A percentile compares a stretch with the other conserved stretches of the same genome.
These are phyloP conservation scores for Hypanus sabinus DNA, from an alignment of 2,113 vertebrate species.

Conservation along the genomic window DNA sequence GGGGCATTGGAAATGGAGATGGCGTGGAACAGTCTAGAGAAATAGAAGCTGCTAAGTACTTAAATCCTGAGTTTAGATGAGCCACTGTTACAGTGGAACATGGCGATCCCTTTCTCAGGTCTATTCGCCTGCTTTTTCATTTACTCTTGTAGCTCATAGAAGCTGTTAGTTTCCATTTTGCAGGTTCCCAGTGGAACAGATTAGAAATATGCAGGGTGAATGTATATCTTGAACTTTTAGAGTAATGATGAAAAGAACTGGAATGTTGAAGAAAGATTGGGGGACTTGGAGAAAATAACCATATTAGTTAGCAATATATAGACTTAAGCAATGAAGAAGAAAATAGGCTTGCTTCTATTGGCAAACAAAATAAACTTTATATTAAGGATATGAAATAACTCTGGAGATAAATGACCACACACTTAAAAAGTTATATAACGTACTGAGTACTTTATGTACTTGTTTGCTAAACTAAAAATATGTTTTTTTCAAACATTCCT, in stretches of 20 bases:
- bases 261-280: background rate
- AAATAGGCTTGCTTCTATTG: background rate
- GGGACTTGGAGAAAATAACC: background rate
- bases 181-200: background rate
- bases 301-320: background rate
- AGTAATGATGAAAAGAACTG: background rate
- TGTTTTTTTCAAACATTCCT: background rate
- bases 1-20: background rate
- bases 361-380: background rate
- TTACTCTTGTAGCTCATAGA: background rate
- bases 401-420: slow-evolving; percentile 21
- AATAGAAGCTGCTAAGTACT: no score
- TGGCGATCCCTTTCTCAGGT: background rate
- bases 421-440: background rate
- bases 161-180: background rate
- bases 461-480: background rate
- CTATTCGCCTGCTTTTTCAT: background rate
- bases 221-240: background rate
- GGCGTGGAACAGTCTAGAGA: background rate
- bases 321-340: background rate
- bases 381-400: background rate
- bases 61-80: background rate
- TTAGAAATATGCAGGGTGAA: background rate
- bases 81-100: background rate
- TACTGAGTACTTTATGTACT: background rate